Conservation (phyloP, 2,797 vertebrate species). For the Leuciscus waleckii region DNA sequence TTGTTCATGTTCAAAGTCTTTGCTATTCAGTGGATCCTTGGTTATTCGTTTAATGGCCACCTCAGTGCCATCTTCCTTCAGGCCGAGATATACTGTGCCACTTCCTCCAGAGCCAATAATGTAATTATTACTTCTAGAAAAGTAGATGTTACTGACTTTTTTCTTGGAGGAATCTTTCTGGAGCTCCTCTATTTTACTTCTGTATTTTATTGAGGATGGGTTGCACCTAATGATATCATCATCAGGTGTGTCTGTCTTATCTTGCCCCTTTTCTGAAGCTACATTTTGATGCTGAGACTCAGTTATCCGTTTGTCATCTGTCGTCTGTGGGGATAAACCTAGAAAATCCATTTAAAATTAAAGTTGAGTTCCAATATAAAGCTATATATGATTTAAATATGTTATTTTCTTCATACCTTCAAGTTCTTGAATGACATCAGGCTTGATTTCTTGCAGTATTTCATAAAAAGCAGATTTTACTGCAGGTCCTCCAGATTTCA, state of each 20-base stretch:
- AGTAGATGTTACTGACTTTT: background rate
- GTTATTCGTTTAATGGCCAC: conserved; percentile 55
- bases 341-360: background rate
- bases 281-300: background rate
- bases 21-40: background rate
- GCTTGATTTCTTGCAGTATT: rapidly evolving
- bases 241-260: background rate
- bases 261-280: background rate
- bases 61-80: conserved; percentile 54
- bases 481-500: background rate
- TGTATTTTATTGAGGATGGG: background rate
- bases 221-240: background rate
- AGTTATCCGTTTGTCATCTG: background rate
- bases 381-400: background rate
- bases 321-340: background rate
- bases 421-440: conserved; percentile 5
- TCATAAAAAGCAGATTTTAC: conserved; percentile 16
- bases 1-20: conserved; percentile 41
- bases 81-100: conserved; percentile 48
- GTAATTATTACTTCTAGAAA: conserved; percentile 3
- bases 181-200: background rate
- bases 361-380: background rate
- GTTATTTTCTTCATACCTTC: background rate
- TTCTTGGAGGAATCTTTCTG: background rate
- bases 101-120: conserved; percentile 33